phyloP scores from a whole-genome alignment of 2,888 invertebrate species.

The Torymus texanus region DNA sequence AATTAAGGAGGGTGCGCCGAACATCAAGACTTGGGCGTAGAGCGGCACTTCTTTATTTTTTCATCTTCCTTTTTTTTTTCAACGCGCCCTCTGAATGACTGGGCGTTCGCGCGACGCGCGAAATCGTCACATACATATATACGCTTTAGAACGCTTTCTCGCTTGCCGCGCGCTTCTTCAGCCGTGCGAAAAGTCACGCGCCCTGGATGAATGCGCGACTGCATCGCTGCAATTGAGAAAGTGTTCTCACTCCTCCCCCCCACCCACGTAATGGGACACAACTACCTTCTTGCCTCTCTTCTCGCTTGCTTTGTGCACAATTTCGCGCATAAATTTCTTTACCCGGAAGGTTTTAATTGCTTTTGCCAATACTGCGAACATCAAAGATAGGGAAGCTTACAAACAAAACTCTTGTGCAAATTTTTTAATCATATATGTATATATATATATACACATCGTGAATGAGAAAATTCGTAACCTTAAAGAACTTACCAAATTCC shows the following conservation, averaged over 20 bases:
- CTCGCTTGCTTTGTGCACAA: too few relatives aligned
- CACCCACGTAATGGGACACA: constrained; percentile 2
- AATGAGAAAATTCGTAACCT: constrained; percentile 15
- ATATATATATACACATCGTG: too few relatives aligned
- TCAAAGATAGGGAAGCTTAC: background rate
- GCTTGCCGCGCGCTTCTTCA: background rate
- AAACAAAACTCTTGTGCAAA: too few relatives aligned
- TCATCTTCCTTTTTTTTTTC: constrained; percentile 63
- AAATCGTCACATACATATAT: background rate
- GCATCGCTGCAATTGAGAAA: too few relatives aligned
- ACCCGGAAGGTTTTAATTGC: constrained; percentile 21
- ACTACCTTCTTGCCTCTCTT: background rate
- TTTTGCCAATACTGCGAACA: background rate
- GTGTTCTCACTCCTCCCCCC: background rate
- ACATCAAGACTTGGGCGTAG: constrained; percentile 66
- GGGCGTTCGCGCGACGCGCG: constrained; percentile 9
- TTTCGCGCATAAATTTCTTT: background rate
- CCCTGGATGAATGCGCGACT: too few relatives aligned
- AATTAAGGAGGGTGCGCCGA: constrained; percentile 72
- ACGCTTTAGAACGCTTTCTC: background rate
- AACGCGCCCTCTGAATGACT: constrained; percentile 72
- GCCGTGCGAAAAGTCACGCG: constrained; percentile 1
- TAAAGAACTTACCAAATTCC: background rate
- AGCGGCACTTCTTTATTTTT: constrained; percentile 24
- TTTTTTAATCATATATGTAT: too few relatives aligned